Percentiles rank a stretch among this genome's conserved stretches.
These are phyloP conservation scores for Limnothrissa miodon DNA, from an alignment of 2,113 vertebrate genomes.

Conservation along the genomic window DNA sequence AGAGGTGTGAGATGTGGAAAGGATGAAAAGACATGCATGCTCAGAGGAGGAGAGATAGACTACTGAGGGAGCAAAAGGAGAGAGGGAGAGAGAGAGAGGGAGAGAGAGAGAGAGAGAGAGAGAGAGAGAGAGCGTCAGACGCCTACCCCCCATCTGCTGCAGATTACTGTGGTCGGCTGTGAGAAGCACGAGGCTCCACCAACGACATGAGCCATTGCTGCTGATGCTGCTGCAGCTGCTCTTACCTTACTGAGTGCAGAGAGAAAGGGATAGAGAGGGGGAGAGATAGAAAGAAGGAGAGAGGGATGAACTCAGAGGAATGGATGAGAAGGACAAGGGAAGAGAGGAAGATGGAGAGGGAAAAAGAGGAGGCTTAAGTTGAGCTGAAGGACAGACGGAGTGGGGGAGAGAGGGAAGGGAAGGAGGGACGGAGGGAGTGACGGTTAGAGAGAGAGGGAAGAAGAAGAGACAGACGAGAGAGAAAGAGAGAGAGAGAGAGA, in stretches of 20 bases:
- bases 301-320: slow-evolving; percentile 23
- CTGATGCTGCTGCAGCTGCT: background rate
- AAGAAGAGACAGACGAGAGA: background rate
- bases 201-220: background rate
- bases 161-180: slow-evolving; percentile 19
- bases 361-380: slow-evolving; percentile 22
- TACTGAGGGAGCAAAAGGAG: background rate
- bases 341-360: background rate
- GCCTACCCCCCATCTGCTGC: slow-evolving; percentile 21
- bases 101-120: background rate
- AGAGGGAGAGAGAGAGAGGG: background rate
- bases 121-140: slow-evolving; percentile 3
- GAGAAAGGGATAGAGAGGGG: background rate
- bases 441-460: background rate
- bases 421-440: background rate
- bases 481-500: background rate
- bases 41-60: background rate
- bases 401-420: background rate
- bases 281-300: background rate
- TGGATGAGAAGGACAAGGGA: slow-evolving; percentile 38
- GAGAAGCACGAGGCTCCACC: background rate
- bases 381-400: slow-evolving; percentile 43
- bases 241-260: background rate
- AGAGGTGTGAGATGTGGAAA: background rate
- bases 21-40: background rate